phyloP scores from a whole-genome alignment of 2,113 vertebrate genomes.

The Vombatus ursinus region DNA sequence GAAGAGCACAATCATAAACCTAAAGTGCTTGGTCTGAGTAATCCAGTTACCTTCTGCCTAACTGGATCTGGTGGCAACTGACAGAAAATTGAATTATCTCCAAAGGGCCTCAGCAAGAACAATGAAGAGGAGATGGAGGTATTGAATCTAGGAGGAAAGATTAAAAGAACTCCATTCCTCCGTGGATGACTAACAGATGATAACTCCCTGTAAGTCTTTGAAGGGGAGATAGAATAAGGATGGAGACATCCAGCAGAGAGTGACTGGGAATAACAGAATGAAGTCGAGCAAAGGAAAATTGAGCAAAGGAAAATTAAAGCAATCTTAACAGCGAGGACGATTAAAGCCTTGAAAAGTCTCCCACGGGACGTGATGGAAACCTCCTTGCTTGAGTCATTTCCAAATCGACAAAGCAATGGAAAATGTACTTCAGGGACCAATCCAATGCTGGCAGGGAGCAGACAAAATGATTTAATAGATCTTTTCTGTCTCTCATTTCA shows the following conservation, averaged over 20 bases:
- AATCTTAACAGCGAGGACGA: constrained; percentile 42
- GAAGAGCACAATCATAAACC: neutral
- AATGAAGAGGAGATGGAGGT: neutral
- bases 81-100: constrained; percentile 12
- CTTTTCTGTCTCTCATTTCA: constrained; percentile 49
- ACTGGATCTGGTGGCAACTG: neutral
- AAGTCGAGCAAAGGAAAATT: constrained; percentile 58
- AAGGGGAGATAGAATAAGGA: neutral
- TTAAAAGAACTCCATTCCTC: neutral
- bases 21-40: neutral
- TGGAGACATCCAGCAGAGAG: neutral
- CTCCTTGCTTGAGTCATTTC: constrained; percentile 60
- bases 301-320: constrained; percentile 55
- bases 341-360: constrained; percentile 60
- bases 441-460: neutral
- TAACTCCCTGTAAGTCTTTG: neutral
- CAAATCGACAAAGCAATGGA: constrained; percentile 50
- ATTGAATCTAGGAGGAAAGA: neutral
- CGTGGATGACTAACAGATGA: neutral
- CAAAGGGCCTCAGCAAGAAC: neutral
- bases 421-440: constrained; percentile 53
- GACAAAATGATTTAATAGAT: constrained; percentile 27
- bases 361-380: constrained; percentile 53
- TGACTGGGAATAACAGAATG: constrained; percentile 27
- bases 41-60: constrained; percentile 26